These are phyloP conservation scores for Takifugu ocellatus DNA, from an alignment of 2,797 vertebrate genomes.

Conservation along the genomic window DNA sequence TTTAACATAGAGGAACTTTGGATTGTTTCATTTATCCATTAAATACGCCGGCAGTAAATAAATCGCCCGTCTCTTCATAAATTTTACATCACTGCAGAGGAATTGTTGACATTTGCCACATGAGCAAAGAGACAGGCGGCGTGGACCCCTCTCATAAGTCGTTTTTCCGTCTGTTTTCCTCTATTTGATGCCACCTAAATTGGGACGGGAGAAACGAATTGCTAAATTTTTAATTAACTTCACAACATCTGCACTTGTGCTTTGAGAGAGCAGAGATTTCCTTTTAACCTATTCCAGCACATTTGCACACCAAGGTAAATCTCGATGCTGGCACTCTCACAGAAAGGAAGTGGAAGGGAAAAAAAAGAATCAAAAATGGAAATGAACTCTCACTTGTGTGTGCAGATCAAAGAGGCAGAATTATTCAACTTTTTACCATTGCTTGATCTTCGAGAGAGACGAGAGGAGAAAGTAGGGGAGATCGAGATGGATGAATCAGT, in stretches of 20 bases:
- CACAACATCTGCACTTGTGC: constrained; percentile 86
- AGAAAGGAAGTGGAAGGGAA: constrained; percentile 71
- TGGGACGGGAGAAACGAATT: constrained; percentile 81
- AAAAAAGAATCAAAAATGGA: constrained; percentile 86
- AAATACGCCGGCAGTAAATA: background rate
- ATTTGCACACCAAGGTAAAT: constrained; percentile 87
- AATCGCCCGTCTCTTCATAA: constrained; percentile 25
- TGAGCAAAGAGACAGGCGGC: constrained; percentile 62
- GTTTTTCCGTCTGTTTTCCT: constrained; percentile 75
- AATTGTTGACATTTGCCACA: constrained; percentile 51
- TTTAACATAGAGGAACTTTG: constrained; percentile 2
- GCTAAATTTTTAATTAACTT: constrained; percentile 88
- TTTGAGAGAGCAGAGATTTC: constrained; percentile 82
- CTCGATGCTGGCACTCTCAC: constrained; percentile 83
- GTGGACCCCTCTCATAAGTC: constrained; percentile 65
- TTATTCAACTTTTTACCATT: constrained; percentile 86
- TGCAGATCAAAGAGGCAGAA: constrained; percentile 84
- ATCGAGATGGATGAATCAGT: constrained; percentile 67
- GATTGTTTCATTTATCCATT: constrained; percentile 8
- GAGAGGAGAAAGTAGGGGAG: constrained; percentile 68
- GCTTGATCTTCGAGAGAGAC: constrained; percentile 86
- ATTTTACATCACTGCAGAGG: constrained; percentile 51
- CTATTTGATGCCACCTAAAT: constrained; percentile 83
- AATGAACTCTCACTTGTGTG: constrained; percentile 82
- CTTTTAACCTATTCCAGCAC: constrained; percentile 87